Conservation (phyloP, 2,888 invertebrate genomes). For the Caenorhabditis sp. region DNA sequence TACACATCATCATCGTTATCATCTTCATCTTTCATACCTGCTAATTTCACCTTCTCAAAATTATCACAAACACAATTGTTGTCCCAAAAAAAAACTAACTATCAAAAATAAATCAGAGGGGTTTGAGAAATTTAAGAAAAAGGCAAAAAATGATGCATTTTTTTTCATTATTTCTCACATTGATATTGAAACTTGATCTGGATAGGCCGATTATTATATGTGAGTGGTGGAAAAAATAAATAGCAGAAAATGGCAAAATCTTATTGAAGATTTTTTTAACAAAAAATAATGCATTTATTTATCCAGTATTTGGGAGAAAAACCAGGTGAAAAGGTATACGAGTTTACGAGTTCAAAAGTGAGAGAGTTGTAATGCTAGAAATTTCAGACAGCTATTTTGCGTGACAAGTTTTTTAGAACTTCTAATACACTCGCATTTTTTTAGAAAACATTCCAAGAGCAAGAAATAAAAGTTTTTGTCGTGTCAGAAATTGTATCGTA, state of each 20-base stretch:
- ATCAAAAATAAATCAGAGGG: background rate
- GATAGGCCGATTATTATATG: slow-evolving; percentile 5
- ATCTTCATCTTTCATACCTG: background rate
- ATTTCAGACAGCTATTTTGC: too few relatives aligned
- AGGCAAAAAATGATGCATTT: slow-evolving; percentile 3
- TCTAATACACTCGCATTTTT: too few relatives aligned
- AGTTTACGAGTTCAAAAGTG: too few relatives aligned
- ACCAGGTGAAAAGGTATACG: too few relatives aligned
- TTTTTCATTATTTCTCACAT: slow-evolving; percentile 2
- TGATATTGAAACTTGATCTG: slow-evolving; percentile 2
- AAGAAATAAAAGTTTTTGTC: too few relatives aligned
- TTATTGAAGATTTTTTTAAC: background rate
- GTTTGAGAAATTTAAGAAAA: background rate
- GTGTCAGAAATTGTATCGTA: too few relatives aligned
- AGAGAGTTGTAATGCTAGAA: too few relatives aligned
- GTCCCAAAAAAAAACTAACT: slow-evolving; percentile 11
- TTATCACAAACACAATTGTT: slow-evolving; percentile 28
- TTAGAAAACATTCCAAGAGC: too few relatives aligned
- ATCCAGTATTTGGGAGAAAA: too few relatives aligned
- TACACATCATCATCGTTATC: slow-evolving; percentile 17
- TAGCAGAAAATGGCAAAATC: background rate
- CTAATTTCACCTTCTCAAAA: slow-evolving; percentile 36
- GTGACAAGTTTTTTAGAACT: too few relatives aligned
- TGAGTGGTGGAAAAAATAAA: slow-evolving; percentile 2
- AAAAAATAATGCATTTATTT: background rate